Evolutionary conservation across 2,113 vertebrate species (phyloP), one percentile per base, ranked within the genome.

Genomic region (Calypte anna): DNA sequence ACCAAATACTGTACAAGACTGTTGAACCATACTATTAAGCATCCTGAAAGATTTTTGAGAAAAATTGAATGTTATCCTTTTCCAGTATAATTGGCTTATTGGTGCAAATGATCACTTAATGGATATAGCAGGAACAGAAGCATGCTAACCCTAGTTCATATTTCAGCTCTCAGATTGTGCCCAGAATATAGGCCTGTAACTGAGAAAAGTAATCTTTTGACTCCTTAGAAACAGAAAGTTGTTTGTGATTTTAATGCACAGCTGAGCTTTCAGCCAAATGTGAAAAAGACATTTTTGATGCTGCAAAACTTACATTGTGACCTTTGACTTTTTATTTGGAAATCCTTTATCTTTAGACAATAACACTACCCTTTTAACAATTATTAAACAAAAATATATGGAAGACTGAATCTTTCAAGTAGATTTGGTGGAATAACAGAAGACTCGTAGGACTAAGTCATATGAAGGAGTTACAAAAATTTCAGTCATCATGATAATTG

Each of bases 41-140:
- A 62, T 76, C 75, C 48, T 88, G 54, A 30, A 84, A 79, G 25
- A 40, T 14, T 94, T 82, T 46, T 64, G 48, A 91, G 54, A 91
- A 90, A 77, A 88, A 61, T 1, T 23, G 7, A 58, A 69, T 88
- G 69, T 86, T 86, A 93, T 7, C 12, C 27, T 59, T 63, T 93
- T 91, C 36, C 55, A 70, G 28, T 61, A 27, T 67, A 77, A 85
- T n/a, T 63, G 57, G 57, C 28, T 17, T 90, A 82, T 75, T 86
- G 82, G 88, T 85, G 28, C 73, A 91, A 94, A 76, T 80, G 86
- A 96, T 82, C 50, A 25, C 59, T 87, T 90, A 94, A 95, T 77
- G 54, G 62, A 33, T 94, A 77, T 79, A 84, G 59, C 92, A 96
- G 82, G 46, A 94, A 69, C 54, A 86, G 61, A 75, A 94, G 23